These are phyloP conservation scores for Cliona cf. orientalis DNA, from an alignment of 37 sponge, comb jelly and placozoan species.

Conservation along the genomic window DNA sequence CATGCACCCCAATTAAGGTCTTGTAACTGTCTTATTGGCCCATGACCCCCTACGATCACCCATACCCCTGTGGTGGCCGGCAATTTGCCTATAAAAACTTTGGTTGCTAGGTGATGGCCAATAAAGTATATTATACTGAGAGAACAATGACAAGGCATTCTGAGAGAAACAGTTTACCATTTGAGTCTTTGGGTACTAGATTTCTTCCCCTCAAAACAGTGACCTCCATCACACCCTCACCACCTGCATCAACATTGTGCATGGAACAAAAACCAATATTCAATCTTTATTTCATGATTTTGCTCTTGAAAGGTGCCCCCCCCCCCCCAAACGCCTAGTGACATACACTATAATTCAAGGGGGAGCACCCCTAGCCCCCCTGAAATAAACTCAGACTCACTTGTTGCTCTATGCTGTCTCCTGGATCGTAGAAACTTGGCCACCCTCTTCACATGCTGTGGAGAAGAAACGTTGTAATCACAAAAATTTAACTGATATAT, in stretches of 20 bases:
- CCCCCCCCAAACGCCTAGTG: too few species aligned
- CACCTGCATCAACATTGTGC: too few species aligned
- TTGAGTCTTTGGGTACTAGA: slow-evolving; percentile 42
- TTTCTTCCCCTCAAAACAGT: slow-evolving; percentile 32
- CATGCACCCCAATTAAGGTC: too few species aligned
- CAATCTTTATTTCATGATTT: background rate
- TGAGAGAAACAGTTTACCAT: slow-evolving; percentile 18
- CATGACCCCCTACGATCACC: too few species aligned
- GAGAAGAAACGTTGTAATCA: background rate
- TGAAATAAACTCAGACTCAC: background rate
- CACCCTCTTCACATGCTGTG: slow-evolving; percentile 28
- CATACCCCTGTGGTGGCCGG: too few species aligned
- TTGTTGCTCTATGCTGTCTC: slow-evolving; percentile 14
- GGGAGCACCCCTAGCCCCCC: background rate
- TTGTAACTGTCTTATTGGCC: too few species aligned
- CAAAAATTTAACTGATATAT: background rate
- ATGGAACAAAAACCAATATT: background rate
- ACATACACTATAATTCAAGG: too few species aligned
- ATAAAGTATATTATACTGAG: too few species aligned
- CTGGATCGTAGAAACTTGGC: background rate
- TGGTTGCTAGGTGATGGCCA: too few species aligned
- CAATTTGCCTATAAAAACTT: too few species aligned
- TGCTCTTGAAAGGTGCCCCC: background rate
- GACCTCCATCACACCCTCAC: slow-evolving; percentile 29
- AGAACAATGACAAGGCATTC: background rate